phyloP scores from a whole-genome alignment of 2,888 invertebrate species.

The Cyrtodaria siliqua region DNA sequence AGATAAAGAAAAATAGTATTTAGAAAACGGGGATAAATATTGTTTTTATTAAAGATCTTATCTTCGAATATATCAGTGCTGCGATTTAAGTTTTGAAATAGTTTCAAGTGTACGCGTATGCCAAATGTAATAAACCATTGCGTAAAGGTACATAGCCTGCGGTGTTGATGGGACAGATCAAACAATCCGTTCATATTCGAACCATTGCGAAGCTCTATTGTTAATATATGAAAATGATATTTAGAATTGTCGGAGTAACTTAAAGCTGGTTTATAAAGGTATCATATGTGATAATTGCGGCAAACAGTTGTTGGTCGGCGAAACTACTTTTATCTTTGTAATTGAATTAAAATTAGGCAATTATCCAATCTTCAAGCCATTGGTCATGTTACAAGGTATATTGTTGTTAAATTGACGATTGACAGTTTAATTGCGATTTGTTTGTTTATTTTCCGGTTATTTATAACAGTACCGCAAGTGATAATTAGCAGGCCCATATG shows the following conservation, averaged over 20 bases:
- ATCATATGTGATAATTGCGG: neutral
- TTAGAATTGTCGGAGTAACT: neutral
- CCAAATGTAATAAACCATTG: constrained; percentile 24
- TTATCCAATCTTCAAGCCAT: constrained; percentile 27
- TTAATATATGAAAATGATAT: neutral
- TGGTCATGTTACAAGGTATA: constrained; percentile 26
- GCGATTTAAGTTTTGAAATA: constrained; percentile 9
- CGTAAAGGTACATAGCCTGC: constrained; percentile 10
- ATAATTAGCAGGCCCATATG: no score
- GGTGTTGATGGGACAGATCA: neutral
- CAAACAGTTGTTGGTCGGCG: constrained; percentile 22
- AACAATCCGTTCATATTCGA: neutral
- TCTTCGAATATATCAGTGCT: constrained; percentile 18
- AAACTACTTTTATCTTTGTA: constrained; percentile 22
- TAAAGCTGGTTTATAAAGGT: neutral
- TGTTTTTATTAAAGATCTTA: constrained; percentile 35
- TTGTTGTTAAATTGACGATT: constrained; percentile 35
- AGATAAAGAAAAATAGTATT: no score
- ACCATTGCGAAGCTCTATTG: neutral
- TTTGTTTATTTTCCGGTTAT: constrained; percentile 32
- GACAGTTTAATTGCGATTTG: constrained; percentile 36
- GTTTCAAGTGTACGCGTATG: constrained; percentile 31
- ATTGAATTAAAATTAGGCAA: constrained; percentile 33
- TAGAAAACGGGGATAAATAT: constrained; percentile 11
- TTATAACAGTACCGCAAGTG: no score